A percentile compares a stretch with the other conserved stretches of the same genome.
Evolutionary conservation across 1,140 invertebrate species (phyloP).

Genomic region (Dendrolimus punctatus): DNA sequence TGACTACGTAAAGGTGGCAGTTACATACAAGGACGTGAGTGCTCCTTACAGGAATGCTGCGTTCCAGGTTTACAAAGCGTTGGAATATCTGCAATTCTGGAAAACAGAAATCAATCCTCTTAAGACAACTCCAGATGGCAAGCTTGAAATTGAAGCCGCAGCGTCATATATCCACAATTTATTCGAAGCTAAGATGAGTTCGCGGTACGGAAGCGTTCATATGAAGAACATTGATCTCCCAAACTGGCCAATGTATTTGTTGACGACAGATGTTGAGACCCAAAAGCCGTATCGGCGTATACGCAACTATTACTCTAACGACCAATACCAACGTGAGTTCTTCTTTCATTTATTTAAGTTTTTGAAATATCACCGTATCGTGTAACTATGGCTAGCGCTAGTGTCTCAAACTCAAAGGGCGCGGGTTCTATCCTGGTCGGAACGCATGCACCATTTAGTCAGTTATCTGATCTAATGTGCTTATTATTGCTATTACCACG

Average conservation of each 20-base stretch:
- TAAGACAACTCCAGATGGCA: constrained; percentile 52
- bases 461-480: too few species aligned
- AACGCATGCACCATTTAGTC: too few species aligned
- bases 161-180: constrained; percentile 49
- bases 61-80: constrained; percentile 41
- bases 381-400: not conserved
- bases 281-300: constrained; percentile 39
- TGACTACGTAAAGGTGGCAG: constrained; percentile 61
- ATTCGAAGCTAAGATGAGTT: constrained; percentile 56
- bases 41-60: constrained; percentile 33
- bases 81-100: constrained; percentile 34
- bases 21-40: constrained; percentile 64
- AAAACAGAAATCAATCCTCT: constrained; percentile 46
- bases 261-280: constrained; percentile 64
- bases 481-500: too few species aligned
- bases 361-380: not conserved
- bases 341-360: not conserved
- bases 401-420: too few species aligned
- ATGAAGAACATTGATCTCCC: constrained; percentile 58
- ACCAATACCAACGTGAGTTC: constrained; percentile 66
- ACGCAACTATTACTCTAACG: constrained; percentile 33
- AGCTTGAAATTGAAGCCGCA: constrained; percentile 63
- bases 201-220: constrained; percentile 45
- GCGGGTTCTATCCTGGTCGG: too few species aligned
- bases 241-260: constrained; percentile 24